Percentiles rank a stretch among this genome's conserved stretches.
phyloP scores from a whole-genome alignment of 2,888 invertebrate genomes.

The Agonopterix arenella region DNA sequence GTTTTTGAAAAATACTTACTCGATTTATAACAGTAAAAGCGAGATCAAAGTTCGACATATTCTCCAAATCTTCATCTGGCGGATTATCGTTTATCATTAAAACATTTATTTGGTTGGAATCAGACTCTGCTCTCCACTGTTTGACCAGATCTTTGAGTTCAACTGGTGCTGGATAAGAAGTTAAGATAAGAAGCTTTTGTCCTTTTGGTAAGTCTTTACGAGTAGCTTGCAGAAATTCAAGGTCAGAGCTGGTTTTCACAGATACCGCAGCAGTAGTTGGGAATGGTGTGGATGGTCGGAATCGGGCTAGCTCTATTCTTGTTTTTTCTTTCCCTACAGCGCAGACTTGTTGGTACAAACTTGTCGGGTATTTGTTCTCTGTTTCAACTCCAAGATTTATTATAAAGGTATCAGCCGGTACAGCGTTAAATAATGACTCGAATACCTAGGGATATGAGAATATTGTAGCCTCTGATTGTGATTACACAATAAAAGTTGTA shows the following conservation, averaged over 20 bases:
- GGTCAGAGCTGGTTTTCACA: slow-evolving; percentile 22
- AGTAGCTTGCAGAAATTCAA: slow-evolving; percentile 18
- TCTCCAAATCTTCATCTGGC: slow-evolving; percentile 22
- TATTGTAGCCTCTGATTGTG: no score
- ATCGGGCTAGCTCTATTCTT: slow-evolving; percentile 18
- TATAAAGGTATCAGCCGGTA: slow-evolving; percentile 24
- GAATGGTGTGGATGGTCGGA: slow-evolving; percentile 21
- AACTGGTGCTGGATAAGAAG: slow-evolving; percentile 25
- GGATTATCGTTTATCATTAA: slow-evolving; percentile 24
- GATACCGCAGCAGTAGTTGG: slow-evolving; percentile 22
- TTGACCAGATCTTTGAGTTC: slow-evolving; percentile 27
- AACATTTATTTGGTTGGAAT: slow-evolving; percentile 27
- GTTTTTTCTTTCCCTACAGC: not conserved
- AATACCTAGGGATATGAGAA: slow-evolving; percentile 16
- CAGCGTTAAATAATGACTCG: slow-evolving; percentile 16
- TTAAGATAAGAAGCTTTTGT: slow-evolving; percentile 27
- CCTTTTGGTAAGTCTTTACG: slow-evolving; percentile 17
- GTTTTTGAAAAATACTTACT: slow-evolving; percentile 18
- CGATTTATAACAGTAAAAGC: slow-evolving; percentile 28
- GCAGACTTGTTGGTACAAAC: slow-evolving; percentile 4
- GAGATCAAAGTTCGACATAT: slow-evolving; percentile 32
- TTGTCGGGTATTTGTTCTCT: slow-evolving; percentile 12
- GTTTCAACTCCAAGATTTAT: slow-evolving; percentile 18
- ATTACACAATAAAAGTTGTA: no score
- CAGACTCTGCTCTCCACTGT: slow-evolving; percentile 26